Evolutionary conservation across 2,888 invertebrate genomes (phyloP).

Genomic region (Fabriciana adippe): DNA sequence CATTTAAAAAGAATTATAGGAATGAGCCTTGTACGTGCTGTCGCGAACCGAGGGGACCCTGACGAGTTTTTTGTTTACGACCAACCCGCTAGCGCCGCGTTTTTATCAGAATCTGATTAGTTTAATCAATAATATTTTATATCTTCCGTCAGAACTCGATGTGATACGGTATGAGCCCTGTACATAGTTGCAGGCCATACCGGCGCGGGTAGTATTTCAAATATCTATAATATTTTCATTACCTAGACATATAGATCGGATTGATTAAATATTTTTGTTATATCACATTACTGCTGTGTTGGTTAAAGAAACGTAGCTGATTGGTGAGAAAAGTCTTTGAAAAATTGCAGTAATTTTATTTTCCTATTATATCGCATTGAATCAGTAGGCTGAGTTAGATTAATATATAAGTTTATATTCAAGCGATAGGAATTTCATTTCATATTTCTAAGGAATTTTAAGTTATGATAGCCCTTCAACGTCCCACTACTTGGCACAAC

Average conservation of each 20-base stretch:
- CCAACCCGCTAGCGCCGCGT: conserved; percentile 15
- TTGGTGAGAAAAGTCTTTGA: no score
- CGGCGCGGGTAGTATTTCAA: background rate
- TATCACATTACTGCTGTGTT: background rate
- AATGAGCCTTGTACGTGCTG: conserved; percentile 63
- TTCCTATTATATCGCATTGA: no score
- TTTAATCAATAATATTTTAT: conserved; percentile 32
- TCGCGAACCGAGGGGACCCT: conserved; percentile 42
- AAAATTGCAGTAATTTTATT: no score
- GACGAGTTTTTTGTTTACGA: conserved; percentile 38
- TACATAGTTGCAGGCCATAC: background rate
- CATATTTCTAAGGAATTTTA: no score
- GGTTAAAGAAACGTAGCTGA: no score
- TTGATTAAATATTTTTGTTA: background rate
- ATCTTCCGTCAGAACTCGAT: conserved; percentile 23
- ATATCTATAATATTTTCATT: conserved; percentile 2
- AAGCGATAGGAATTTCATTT: no score
- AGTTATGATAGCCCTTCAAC: no score
- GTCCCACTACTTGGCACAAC: no score
- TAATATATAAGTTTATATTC: no score
- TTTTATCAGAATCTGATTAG: conserved; percentile 32
- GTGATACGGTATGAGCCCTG: background rate
- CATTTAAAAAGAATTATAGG: conserved; percentile 76
- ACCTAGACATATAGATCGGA: background rate
- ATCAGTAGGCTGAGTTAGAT: no score